phyloP scores from a whole-genome alignment of 1,140 invertebrate species.

The Zaprionus gabonicus region DNA sequence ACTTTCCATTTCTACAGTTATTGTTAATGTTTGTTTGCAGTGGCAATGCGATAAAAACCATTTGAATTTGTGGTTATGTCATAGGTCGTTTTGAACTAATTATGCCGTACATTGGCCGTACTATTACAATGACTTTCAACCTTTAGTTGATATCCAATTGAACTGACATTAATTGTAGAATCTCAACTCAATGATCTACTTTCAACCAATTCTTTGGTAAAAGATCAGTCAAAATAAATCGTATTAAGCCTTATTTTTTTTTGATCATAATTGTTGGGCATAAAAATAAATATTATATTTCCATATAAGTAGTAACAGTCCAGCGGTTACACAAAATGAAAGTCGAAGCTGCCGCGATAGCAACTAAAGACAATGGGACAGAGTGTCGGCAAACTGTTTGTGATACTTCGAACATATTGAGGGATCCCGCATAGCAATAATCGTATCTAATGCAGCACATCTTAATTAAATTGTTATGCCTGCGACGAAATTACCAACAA shows the following conservation, averaged over 20 bases:
- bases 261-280: not conserved
- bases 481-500: slow-evolving; percentile 12
- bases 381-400: not conserved
- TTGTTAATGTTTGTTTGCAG: slow-evolving; percentile 4
- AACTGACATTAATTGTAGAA: not conserved
- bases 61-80: slow-evolving; percentile 5
- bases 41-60: not conserved
- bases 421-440: not conserved
- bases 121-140: not conserved
- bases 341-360: not conserved
- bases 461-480: slow-evolving; percentile 39
- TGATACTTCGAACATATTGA: not conserved
- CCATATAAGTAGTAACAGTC: not conserved
- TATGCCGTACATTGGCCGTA: not conserved
- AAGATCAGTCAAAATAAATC: not conserved
- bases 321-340: not conserved
- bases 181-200: not conserved
- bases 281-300: not conserved
- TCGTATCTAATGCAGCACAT: slow-evolving; percentile 29
- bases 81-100: slow-evolving; percentile 29
- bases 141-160: not conserved
- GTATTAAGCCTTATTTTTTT: not conserved
- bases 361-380: not conserved
- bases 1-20: not conserved
- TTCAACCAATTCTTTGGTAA: not conserved